Evolutionary conservation across 2,888 invertebrate species (phyloP).

Genomic region (Pasiphila rectangulata): DNA sequence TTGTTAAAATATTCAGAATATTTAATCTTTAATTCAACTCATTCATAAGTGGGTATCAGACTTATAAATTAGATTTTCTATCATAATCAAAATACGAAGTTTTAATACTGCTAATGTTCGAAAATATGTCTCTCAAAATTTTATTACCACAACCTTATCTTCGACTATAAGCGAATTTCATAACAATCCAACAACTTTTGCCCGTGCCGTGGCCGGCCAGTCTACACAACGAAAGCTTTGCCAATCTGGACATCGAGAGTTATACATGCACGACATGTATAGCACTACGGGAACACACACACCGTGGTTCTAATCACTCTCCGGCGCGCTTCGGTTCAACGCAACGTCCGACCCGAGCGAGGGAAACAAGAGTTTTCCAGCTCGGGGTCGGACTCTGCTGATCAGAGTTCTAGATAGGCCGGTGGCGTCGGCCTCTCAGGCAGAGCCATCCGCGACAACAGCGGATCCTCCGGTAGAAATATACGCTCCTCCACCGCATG

Average conservation of each 20-base stretch:
- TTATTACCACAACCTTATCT: slow-evolving; percentile 77
- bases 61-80: slow-evolving; percentile 59
- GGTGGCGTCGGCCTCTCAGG: slow-evolving; percentile 83
- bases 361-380: slow-evolving; percentile 56
- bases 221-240: slow-evolving; percentile 59
- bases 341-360: slow-evolving; percentile 56
- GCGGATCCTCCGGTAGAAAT: slow-evolving; percentile 81
- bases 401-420: slow-evolving; percentile 75
- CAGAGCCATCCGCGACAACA: slow-evolving; percentile 71
- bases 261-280: slow-evolving; percentile 45
- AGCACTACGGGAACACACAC: slow-evolving; percentile 52
- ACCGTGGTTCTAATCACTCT: slow-evolving; percentile 31
- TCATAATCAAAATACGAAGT: slow-evolving; percentile 70
- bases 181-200: slow-evolving; percentile 70
- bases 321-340: slow-evolving; percentile 36
- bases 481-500: slow-evolving; percentile 83
- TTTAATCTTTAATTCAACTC: slow-evolving; percentile 27
- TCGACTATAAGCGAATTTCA: slow-evolving; percentile 69
- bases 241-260: slow-evolving; percentile 30
- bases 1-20: slow-evolving; percentile 30
- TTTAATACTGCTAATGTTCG: slow-evolving; percentile 72
- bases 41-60: slow-evolving; percentile 62
- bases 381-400: slow-evolving; percentile 75
- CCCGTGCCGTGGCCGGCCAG: slow-evolving; percentile 40
- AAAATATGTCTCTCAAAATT: slow-evolving; percentile 77